Evolutionary conservation across 1,140 invertebrate genomes (phyloP).

Genomic region (Platyura marginata): DNA sequence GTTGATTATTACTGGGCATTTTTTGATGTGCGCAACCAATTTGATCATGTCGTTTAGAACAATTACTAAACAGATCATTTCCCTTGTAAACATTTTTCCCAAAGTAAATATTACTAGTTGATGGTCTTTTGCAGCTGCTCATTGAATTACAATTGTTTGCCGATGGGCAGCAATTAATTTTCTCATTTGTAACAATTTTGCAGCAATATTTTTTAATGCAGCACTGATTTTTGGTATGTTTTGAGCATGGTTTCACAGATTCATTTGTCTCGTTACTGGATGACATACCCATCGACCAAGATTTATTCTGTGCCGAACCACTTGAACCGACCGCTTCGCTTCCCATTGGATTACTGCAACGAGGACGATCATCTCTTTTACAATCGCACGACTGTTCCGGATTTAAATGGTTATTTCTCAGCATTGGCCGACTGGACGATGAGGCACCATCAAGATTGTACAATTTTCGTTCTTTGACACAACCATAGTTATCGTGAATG

Average conservation of each 20-base stretch:
- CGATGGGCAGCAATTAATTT: neutral
- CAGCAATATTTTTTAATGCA: conserved; percentile 1
- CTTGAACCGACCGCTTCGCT: neutral
- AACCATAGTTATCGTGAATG: neutral
- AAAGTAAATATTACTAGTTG: neutral
- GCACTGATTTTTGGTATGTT: conserved; percentile 1
- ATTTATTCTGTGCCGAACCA: neutral
- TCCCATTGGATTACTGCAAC: neutral
- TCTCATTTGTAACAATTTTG: neutral
- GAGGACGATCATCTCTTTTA: neutral
- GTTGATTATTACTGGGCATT: neutral
- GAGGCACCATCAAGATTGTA: neutral
- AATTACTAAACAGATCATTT: no score
- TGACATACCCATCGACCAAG: neutral
- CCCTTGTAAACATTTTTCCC: neutral
- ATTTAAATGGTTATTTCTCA: no score
- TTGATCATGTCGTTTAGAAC: neutral
- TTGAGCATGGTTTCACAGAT: neutral
- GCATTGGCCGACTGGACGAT: neutral
- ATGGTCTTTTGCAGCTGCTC: neutral
- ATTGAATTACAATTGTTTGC: neutral
- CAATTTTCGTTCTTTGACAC: neutral
- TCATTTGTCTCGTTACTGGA: neutral
- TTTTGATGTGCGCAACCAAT: neutral
- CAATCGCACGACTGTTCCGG: neutral